These are phyloP conservation scores for Elgonia sp. DNA, from an alignment of 2,888 invertebrate species.

Conservation along the genomic window DNA sequence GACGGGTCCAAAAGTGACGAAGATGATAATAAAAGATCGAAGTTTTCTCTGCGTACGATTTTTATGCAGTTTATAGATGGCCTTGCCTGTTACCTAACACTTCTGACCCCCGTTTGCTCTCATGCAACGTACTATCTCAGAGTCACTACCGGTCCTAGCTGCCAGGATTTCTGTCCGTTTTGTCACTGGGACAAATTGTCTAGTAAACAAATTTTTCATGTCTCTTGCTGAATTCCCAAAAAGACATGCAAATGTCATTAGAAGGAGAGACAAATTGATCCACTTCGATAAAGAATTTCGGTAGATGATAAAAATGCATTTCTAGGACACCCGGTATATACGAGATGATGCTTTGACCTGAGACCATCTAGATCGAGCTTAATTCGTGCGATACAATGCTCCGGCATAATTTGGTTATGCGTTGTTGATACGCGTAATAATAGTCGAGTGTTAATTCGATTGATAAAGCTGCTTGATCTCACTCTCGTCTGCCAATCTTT, in stretches of 20 bases:
- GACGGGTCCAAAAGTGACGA: constrained; percentile 35
- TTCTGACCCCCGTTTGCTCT: constrained; percentile 77
- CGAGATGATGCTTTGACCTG: constrained; percentile 59
- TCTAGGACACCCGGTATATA: constrained; percentile 41
- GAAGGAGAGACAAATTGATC: not conserved
- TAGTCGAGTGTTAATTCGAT: constrained; percentile 66
- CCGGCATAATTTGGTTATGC: constrained; percentile 54
- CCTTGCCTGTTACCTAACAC: constrained; percentile 82
- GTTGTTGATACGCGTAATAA: constrained; percentile 65
- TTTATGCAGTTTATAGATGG: constrained; percentile 71
- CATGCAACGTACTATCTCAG: constrained; percentile 81
- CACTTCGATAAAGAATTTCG: not conserved
- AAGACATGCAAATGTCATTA: not conserved
- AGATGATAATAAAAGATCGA: constrained; percentile 37
- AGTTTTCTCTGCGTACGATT: constrained; percentile 43
- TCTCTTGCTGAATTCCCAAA: not conserved
- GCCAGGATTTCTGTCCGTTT: constrained; percentile 51
- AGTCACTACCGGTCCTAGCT: constrained; percentile 61
- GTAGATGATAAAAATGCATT: not conserved
- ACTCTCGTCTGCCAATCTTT: constrained; percentile 42
- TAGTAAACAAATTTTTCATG: constrained; percentile 8
- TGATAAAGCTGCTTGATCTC: constrained; percentile 51
- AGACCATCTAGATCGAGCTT: constrained; percentile 50
- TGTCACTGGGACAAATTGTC: not conserved
- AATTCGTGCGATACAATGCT: constrained; percentile 48